Evolutionary conservation across 2,113 vertebrate genomes (phyloP).

Genomic region (Xyrauchen texanus): DNA sequence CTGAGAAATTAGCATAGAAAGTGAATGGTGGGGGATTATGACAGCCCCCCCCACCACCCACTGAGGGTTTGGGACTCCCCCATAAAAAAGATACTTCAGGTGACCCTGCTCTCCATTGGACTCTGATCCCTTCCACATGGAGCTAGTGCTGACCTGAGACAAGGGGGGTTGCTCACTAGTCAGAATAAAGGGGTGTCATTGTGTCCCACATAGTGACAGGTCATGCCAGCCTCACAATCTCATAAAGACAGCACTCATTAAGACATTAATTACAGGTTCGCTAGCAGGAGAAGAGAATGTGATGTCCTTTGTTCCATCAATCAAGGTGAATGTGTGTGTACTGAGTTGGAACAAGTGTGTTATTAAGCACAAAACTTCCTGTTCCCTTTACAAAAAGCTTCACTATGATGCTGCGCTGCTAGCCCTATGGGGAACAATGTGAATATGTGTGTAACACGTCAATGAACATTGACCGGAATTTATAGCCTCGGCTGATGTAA

Average conservation of each 20-base stretch:
- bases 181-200: conserved; percentile 61
- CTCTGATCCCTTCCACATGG: conserved; percentile 71
- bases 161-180: background rate
- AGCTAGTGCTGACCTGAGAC: conserved; percentile 18
- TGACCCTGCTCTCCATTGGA: conserved; percentile 76
- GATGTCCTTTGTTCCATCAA: too few species aligned
- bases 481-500: too few species aligned
- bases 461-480: too few species aligned
- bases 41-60: conserved; percentile 59
- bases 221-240: conserved; percentile 77
- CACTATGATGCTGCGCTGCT: too few species aligned
- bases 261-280: conserved; percentile 88
- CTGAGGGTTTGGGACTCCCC: conserved; percentile 68
- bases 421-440: too few species aligned
- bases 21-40: conserved; percentile 78
- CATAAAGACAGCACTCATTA: conserved; percentile 73
- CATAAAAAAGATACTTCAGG: conserved; percentile 66
- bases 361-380: too few species aligned
- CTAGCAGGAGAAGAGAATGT: conserved; percentile 81
- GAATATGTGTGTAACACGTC: too few species aligned
- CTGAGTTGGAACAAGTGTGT: too few species aligned
- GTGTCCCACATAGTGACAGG: conserved; percentile 71
- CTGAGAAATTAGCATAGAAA: conserved; percentile 60
- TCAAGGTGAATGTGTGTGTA: background rate
- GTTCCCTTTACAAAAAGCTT: too few species aligned